phyloP scores from a whole-genome alignment of 2,113 vertebrate genomes.

The Aepyceros melampus region DNA sequence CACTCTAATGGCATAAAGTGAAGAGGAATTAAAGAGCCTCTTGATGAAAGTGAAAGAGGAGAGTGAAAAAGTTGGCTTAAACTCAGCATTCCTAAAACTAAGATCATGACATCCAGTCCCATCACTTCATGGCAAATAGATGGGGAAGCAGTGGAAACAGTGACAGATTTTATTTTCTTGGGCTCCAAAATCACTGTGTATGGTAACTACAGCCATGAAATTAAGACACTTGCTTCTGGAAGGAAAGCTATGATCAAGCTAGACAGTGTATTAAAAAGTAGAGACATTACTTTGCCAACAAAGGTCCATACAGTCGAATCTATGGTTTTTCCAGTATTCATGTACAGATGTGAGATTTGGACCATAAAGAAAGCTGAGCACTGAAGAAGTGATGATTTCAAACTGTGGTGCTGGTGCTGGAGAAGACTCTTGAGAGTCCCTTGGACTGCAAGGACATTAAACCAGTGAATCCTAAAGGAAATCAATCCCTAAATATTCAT shows the following conservation, averaged over 20 bases:
- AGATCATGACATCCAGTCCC: neutral
- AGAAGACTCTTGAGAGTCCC: neutral
- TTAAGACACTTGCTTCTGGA: neutral
- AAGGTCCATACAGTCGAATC: neutral
- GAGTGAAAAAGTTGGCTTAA: neutral
- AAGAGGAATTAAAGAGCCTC: neutral
- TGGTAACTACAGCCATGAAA: neutral
- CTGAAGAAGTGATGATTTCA: neutral
- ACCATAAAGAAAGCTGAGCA: neutral
- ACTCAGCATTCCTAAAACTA: neutral
- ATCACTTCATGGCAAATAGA: neutral
- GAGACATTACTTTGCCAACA: neutral
- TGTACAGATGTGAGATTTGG: neutral
- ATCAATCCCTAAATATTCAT: neutral
- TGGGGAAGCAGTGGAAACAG: neutral
- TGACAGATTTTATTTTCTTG: neutral
- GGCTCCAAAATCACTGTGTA: neutral
- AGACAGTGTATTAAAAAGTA: neutral
- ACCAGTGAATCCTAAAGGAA: neutral
- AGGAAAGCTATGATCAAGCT: neutral
- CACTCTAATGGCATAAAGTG: neutral
- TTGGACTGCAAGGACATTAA: neutral
- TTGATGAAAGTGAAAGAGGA: neutral
- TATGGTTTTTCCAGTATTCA: neutral
- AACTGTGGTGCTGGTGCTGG: neutral